Base-by-base conservation (phyloP, 2,888 invertebrate genomes). In the Platycheirus rosarum region DNA sequence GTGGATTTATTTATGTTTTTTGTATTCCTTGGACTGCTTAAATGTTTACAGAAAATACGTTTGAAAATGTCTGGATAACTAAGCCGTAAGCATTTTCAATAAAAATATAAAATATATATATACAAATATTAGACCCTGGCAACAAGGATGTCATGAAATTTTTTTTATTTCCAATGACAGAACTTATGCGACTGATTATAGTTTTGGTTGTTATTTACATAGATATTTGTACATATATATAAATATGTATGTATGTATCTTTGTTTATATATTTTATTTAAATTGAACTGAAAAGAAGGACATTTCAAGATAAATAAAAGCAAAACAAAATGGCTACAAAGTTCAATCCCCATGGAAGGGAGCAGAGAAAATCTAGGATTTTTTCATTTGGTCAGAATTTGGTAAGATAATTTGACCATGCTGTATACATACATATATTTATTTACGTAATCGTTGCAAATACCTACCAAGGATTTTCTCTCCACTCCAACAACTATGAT, bases 391-490 rank as follows among this genome's bases (percentile, higher is more conserved):
- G 57, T 60, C 60, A 32, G 55, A 48, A 53, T 55, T 55, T 65
- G 51, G 26, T 49, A 37, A 18, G 51, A 65, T 77, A 77, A 77
- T 77, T 77, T 65, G 49, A 65, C 65, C 65, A 60, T 71, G 57
- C 51, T 60, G 23, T 51, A 46, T 51, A 49, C 18, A 53, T 68
- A 57, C 18, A 32, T 5, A 7, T 32, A 32, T 49, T 13, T 49
- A 49, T 42, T 40, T 32, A 71, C 13, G 29, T 9, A 46, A 20
- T 29, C 23, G 35, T 32, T 32, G 16, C 62, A 32, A 16, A 14
- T 7, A 11, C 44, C 2, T 35, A 1, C 9, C 63, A 35, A 57
- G 42, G 7, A 14, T 18, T 55, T 55, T 44, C 26, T 44, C 46
- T 65, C 69, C 65, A 51, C 40, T 70, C 44, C 51, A 40, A 23